Evolutionary conservation across 2,113 vertebrate species (phyloP), one percentile per base, ranked within the genome.

Genomic region (Albula goreensis): DNA sequence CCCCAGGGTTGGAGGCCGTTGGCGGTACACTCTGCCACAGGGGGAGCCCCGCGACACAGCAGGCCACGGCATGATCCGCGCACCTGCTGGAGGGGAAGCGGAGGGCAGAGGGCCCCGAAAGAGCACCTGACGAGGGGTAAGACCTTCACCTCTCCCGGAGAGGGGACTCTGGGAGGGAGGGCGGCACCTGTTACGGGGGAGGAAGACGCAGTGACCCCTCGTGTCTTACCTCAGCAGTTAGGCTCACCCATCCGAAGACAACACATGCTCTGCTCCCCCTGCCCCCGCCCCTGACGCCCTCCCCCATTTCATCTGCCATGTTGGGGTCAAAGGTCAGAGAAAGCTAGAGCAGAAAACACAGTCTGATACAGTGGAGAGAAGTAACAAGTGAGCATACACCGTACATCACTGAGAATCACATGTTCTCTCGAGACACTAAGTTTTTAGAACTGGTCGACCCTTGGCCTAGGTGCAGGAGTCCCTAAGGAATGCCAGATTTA

Each of bases 1-100:
- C 95, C 94, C 89, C 60, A 57, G 89, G 95, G 94, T 93, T 92
- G 92, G 85, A 92, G 90, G 92, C 93, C 91, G 92, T 89, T 90
- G 82, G 83, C 88, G 87, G 87, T 90, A 87, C 91, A 91, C 88
- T 81, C 86, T 88, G 86, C 48, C 17, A 53, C 11, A 83, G 80
- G 53, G 50, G 49, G 51, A 82, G 63, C 25, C 85, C 80, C 85
- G 31, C 70, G 85, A 77, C 80, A n/a, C 50, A 12, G 53, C 17
- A n/a, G 52, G 51, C 8, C 85, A 9, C 48, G n/a, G 8, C 48
- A 15, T 86, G 79, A 86, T 53, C n/a, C 49, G 80, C 80, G 48
- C 85, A 74, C 53, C 22, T 50, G 56, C 49, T 83, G 57, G 31
- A 41, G 60, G 60, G 60, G 78, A 50, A n/a, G 15, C n/a, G 70